These are phyloP conservation scores for Mesoligia furuncula DNA, from an alignment of 2,888 invertebrate species.

Conservation along the genomic window DNA sequence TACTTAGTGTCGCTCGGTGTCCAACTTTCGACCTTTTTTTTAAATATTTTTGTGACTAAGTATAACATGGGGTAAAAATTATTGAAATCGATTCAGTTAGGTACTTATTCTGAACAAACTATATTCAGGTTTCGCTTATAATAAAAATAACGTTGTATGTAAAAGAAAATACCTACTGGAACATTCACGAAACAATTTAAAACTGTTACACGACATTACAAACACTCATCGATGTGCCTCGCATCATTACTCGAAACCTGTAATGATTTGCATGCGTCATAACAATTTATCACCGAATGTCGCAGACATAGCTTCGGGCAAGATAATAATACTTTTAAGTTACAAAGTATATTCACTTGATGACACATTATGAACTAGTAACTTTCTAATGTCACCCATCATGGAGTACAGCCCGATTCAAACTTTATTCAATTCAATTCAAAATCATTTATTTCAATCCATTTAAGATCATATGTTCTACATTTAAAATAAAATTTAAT, in stretches of 20 bases:
- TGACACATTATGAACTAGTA: background rate
- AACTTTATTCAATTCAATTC: background rate
- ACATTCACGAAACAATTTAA: background rate
- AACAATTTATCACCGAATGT: slow-evolving; percentile 13
- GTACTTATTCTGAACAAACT: no score
- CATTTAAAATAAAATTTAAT: no score
- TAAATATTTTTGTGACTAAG: no score
- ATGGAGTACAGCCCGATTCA: background rate
- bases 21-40: no score
- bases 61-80: no score
- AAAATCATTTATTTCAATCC: no score
- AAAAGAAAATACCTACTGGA: background rate
- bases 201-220: slow-evolving; percentile 4
- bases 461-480: no score
- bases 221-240: slow-evolving; percentile 4
- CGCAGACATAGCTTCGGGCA: slow-evolving; percentile 6
- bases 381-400: background rate
- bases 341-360: slow-evolving; percentile 7
- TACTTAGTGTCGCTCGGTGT: no score
- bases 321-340: background rate
- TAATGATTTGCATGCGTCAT: slow-evolving; percentile 32
- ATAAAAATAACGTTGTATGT: no score
- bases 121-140: no score
- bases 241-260: slow-evolving; percentile 23
- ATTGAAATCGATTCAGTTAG: no score